phyloP scores from a whole-genome alignment of 2,113 vertebrate species.

The Brachirus orientalis region DNA sequence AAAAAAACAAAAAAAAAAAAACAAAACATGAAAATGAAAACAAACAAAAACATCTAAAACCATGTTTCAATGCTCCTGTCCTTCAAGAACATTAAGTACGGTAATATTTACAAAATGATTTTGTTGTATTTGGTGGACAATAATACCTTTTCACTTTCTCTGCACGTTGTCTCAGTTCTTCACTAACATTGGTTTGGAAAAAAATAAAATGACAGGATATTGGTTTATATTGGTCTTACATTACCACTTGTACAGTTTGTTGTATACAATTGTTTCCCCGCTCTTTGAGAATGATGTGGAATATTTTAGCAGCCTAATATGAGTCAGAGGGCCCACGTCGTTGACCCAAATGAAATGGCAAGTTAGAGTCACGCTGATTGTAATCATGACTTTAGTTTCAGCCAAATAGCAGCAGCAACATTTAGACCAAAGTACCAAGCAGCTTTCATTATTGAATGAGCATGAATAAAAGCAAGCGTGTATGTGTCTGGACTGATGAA shows the following conservation, averaged over 20 bases:
- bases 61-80: too few relatives aligned
- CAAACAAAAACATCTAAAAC: slow-evolving; percentile 17
- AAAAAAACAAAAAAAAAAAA: slow-evolving; percentile 70
- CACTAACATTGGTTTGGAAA: slow-evolving; percentile 20
- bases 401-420: slow-evolving; percentile 59
- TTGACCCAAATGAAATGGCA: slow-evolving; percentile 48
- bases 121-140: slow-evolving; percentile 53
- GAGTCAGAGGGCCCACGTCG: slow-evolving; percentile 41
- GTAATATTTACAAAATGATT: slow-evolving; percentile 67
- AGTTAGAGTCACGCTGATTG: slow-evolving; percentile 29
- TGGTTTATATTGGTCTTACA: too few relatives aligned
- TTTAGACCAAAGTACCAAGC: slow-evolving; percentile 58
- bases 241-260: slow-evolving; percentile 9
- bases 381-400: slow-evolving; percentile 35
- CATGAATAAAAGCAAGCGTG: slow-evolving; percentile 35
- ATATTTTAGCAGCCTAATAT: slow-evolving; percentile 58
- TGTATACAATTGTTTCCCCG: slow-evolving; percentile 5
- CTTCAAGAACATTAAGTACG: slow-evolving; percentile 45
- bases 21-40: slow-evolving; percentile 59
- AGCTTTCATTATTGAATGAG: slow-evolving; percentile 64
- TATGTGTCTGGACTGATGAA: slow-evolving; percentile 42
- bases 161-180: slow-evolving; percentile 41
- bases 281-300: slow-evolving; percentile 41
- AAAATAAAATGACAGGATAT: slow-evolving; percentile 25
- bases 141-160: slow-evolving; percentile 50